phyloP scores from a whole-genome alignment of 2,113 vertebrate genomes.

The Syrmaticus mikado region DNA sequence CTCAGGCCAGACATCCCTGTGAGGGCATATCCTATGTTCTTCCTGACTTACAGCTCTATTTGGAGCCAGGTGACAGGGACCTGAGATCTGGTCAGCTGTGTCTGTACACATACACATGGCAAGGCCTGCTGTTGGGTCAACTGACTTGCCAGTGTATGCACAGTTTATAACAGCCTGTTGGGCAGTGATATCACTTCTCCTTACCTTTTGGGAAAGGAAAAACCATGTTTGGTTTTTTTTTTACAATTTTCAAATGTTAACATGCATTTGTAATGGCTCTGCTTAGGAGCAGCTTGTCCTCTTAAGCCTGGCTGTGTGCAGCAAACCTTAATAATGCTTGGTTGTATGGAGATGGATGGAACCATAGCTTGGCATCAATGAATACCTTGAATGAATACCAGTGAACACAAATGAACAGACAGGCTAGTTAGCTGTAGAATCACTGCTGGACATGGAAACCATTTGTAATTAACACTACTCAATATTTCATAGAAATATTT shows the following conservation, averaged over 20 bases:
- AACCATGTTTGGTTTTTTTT: background rate
- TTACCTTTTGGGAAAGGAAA: background rate
- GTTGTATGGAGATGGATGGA: background rate
- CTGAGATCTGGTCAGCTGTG: background rate
- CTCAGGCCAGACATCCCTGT: background rate
- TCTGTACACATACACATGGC: background rate
- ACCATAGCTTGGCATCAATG: background rate
- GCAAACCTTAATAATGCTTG: background rate
- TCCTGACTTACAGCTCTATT: background rate
- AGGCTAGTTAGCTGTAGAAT: background rate
- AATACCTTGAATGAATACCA: no score
- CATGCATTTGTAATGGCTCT: background rate
- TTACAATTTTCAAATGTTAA: background rate
- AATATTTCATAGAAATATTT: background rate
- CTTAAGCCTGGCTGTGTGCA: background rate
- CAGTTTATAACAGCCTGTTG: background rate
- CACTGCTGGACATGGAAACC: background rate
- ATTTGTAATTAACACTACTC: background rate
- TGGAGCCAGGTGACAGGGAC: background rate
- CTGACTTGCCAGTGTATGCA: background rate
- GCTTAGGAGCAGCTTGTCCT: background rate
- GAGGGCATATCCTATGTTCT: background rate
- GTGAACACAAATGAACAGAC: background rate
- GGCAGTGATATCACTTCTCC: background rate
- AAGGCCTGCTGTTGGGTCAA: fast-evolving